phyloP scores from a whole-genome alignment of 2,888 invertebrate species.

The Habrosyne pyritoides region DNA sequence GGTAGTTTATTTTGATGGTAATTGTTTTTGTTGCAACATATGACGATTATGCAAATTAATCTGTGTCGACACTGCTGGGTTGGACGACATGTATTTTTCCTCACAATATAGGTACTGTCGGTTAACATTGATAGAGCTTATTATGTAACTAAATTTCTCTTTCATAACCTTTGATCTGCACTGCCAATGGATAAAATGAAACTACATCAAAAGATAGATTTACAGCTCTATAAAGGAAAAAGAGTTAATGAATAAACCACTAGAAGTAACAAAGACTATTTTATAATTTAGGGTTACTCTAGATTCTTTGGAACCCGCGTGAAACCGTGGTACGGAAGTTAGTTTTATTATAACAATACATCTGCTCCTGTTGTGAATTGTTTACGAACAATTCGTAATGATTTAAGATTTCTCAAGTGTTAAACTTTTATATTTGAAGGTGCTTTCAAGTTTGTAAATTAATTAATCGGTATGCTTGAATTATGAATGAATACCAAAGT shows the following conservation, averaged over 20 bases:
- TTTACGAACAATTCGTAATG: slow-evolving; percentile 51
- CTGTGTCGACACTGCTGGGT: neutral
- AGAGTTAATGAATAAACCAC: too few relatives aligned
- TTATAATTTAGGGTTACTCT: too few relatives aligned
- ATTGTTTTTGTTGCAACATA: slow-evolving; percentile 41
- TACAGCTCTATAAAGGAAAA: too few relatives aligned
- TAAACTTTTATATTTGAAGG: neutral
- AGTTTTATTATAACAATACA: too few relatives aligned
- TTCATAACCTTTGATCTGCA: slow-evolving; percentile 8
- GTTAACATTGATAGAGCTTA: slow-evolving; percentile 7
- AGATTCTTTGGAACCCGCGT: too few relatives aligned
- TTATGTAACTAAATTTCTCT: neutral
- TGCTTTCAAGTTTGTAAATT: neutral
- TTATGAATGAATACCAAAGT: slow-evolving; percentile 10
- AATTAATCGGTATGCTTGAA: neutral
- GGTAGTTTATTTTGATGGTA: slow-evolving; percentile 55
- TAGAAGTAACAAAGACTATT: too few relatives aligned
- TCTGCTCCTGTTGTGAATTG: too few relatives aligned
- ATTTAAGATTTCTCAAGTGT: slow-evolving; percentile 32
- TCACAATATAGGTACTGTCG: neutral
- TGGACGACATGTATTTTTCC: neutral
- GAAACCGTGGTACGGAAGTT: too few relatives aligned
- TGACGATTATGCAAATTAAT: slow-evolving; percentile 47
- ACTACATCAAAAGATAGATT: too few relatives aligned
- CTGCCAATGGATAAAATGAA: too few relatives aligned